phyloP scores from a whole-genome alignment of 2,888 invertebrate genomes.

The Teleogryllus oceanicus region DNA sequence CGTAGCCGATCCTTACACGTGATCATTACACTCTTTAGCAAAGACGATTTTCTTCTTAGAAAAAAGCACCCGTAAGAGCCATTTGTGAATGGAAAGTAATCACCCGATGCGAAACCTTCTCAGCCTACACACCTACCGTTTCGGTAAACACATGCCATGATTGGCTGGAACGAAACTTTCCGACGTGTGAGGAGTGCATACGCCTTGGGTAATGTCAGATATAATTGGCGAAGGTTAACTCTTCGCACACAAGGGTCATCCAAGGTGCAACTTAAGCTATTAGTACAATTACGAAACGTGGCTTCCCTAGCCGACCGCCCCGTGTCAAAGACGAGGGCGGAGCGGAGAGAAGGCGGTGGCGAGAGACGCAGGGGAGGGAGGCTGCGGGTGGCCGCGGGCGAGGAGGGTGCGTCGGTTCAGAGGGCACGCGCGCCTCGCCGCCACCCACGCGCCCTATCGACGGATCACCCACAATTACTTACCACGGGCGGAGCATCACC shows the following conservation, averaged over 20 bases:
- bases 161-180: not conserved
- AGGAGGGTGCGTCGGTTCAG: too few relatives aligned
- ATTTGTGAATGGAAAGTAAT: conserved; percentile 10
- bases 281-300: conserved; percentile 4
- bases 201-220: conserved; percentile 5
- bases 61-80: not conserved
- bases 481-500: too few relatives aligned
- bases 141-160: not conserved
- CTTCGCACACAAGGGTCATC: not conserved
- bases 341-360: not conserved
- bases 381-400: too few relatives aligned
- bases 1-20: not conserved
- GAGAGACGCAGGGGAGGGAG: not conserved
- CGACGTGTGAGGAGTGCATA: not conserved
- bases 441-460: too few relatives aligned
- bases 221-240: conserved; percentile 9
- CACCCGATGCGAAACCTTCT: not conserved
- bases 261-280: not conserved
- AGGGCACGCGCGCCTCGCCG: too few relatives aligned
- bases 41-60: not conserved
- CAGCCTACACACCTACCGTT: not conserved
- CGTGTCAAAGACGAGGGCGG: not conserved
- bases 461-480: too few relatives aligned
- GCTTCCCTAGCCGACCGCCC: not conserved
- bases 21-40: conserved; percentile 3